phyloP scores from a whole-genome alignment of 2,797 vertebrate species.

The Thaleichthys pacificus region DNA sequence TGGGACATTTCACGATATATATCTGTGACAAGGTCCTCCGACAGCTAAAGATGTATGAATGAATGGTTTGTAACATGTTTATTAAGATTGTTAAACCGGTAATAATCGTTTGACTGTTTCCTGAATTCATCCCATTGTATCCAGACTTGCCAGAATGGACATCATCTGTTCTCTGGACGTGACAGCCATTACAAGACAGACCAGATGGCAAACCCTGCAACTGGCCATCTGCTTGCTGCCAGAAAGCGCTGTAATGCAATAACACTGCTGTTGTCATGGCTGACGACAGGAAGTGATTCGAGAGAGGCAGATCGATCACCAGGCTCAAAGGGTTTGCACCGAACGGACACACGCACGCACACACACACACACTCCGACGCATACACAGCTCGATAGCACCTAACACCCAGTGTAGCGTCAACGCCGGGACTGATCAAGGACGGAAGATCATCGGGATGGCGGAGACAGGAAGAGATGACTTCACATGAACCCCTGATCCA shows the following conservation, averaged over 20 bases:
- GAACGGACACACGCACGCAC: background rate
- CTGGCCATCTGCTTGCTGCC: background rate
- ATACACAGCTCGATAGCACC: background rate
- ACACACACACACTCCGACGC: background rate
- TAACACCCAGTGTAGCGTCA: background rate
- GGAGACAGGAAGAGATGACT: background rate
- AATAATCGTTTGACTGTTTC: too few species aligned
- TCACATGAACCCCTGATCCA: too few species aligned
- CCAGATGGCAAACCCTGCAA: background rate
- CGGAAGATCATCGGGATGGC: background rate
- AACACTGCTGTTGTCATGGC: constrained; percentile 3
- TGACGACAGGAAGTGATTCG: background rate
- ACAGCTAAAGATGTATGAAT: too few species aligned
- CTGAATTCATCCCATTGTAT: too few species aligned
- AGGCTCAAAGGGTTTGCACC: background rate
- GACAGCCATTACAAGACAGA: background rate
- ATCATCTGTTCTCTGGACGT: too few species aligned
- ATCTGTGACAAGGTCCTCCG: too few species aligned
- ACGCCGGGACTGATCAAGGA: background rate
- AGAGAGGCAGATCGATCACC: background rate
- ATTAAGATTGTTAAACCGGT: too few species aligned
- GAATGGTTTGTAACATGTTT: too few species aligned
- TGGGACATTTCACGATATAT: too few species aligned
- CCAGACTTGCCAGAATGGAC: too few species aligned
- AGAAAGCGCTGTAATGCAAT: background rate